Evolutionary conservation across 2,888 invertebrate genomes (phyloP).

Genomic region (Hydriomena furcata): DNA sequence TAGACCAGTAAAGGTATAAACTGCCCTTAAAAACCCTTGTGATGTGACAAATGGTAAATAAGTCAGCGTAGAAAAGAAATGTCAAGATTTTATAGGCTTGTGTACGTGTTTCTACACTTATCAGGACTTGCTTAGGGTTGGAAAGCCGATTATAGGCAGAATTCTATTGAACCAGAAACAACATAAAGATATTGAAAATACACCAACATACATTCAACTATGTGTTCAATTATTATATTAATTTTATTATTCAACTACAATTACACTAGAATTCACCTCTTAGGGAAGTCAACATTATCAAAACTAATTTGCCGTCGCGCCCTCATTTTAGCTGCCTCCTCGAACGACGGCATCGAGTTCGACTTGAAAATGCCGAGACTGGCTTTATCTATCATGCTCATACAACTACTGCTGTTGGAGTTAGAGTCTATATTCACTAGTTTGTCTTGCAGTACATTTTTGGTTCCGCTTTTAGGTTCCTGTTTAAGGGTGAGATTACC

Average conservation of each 20-base stretch:
- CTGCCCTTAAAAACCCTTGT: too few species aligned
- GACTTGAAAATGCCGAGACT: conserved; percentile 62
- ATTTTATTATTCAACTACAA: conserved; percentile 8
- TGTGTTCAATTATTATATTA: conserved; percentile 1
- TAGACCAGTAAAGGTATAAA: too few species aligned
- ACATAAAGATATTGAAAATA: background rate
- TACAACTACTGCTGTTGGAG: conserved; percentile 64
- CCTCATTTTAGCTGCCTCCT: conserved; percentile 76
- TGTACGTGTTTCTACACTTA: too few species aligned
- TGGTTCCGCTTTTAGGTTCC: conserved; percentile 62
- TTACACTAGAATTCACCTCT: conserved; percentile 58
- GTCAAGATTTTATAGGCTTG: too few species aligned
- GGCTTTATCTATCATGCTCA: conserved; percentile 60
- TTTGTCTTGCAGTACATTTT: conserved; percentile 78
- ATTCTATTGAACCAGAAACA: conserved; percentile 1
- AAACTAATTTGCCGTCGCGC: conserved; percentile 85
- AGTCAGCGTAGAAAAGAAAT: too few species aligned
- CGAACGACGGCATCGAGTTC: conserved; percentile 74
- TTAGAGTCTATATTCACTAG: conserved; percentile 71
- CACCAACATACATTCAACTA: background rate
- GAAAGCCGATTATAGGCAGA: background rate
- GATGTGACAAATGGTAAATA: too few species aligned
- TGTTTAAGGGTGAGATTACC: conserved; percentile 48
- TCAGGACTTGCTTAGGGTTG: too few species aligned
- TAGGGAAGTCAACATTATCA: conserved; percentile 79